These are phyloP conservation scores for Cetoscarus ocellatus DNA, from an alignment of 2,797 vertebrate genomes.

Conservation along the genomic window DNA sequence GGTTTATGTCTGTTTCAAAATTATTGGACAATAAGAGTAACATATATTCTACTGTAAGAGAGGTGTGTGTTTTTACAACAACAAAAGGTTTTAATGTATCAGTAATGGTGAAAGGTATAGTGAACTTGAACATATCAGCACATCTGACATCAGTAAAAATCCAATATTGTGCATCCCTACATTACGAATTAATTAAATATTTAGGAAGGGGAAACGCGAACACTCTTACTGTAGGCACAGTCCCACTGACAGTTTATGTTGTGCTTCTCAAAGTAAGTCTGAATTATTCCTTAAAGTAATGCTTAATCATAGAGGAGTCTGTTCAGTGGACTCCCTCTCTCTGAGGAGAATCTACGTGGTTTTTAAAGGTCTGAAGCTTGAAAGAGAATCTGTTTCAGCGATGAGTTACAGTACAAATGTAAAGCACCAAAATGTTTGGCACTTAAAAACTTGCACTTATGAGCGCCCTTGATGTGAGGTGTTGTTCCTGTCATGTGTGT, in stretches of 20 bases:
- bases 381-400: constrained; percentile 22
- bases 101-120: too few species aligned
- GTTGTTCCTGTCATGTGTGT: constrained; percentile 29
- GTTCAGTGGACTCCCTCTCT: constrained; percentile 1
- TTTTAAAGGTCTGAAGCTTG: constrained; percentile 32
- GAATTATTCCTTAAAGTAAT: constrained; percentile 7
- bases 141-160: too few species aligned
- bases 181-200: constrained; percentile 1
- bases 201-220: constrained; percentile 21
- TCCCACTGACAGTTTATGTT: constrained; percentile 57
- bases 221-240: constrained; percentile 39
- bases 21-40: too few species aligned
- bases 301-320: constrained; percentile 8
- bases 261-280: constrained; percentile 72
- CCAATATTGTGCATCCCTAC: neutral
- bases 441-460: constrained; percentile 42
- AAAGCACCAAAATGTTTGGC: constrained; percentile 75
- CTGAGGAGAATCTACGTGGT: constrained; percentile 1
- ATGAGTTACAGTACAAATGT: constrained; percentile 66
- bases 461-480: constrained; percentile 25
- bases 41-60: too few species aligned
- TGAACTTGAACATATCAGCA: too few species aligned
- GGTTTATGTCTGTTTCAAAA: too few species aligned
- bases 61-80: too few species aligned
- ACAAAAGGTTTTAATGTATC: too few species aligned